Base-by-base conservation (phyloP, 2,797 vertebrate genomes). In the Masticophis lateralis region DNA sequence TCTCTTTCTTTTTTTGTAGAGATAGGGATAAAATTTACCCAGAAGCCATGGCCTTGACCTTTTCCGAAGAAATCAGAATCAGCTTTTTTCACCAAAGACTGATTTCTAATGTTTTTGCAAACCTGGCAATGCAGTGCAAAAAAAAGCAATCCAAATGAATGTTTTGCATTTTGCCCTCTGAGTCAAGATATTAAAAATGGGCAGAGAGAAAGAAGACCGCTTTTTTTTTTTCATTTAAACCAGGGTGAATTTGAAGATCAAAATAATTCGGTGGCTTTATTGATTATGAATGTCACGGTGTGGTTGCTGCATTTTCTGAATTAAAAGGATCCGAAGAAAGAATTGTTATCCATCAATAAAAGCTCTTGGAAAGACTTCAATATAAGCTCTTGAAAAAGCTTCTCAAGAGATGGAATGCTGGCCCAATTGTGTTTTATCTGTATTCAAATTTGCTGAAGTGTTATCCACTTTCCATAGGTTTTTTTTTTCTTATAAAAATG, bases 21-120 rank as follows among this genome's bases (percentile, higher is more conserved):
- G 2, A 94, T 95, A 7, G n/a, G 92, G 95, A 93, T 74, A 91
- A 4, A 55, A 91, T 95, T 95, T 93, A 61, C 94, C 91, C 43
- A 88, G 32, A 96, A 92, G 87, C 27, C 16, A 32, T 14, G 32
- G 51, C 61, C 25, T n/a, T 51, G 6, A 60, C 53, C 0, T 14
- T 51, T 92, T 89, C 69, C 43, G 51, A 66, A 87, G 22, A 32
- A 92, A 79, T 43, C 66, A 92, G 59, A 37, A 90, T 63, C 22
- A 92, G 74, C 69, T 32, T 87, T 37, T 59, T 92, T 94, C 10
- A 86, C 86, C n/a, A 86, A 74, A 27, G 92, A 7, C 2, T 53
- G 69, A 28, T 63, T 91, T 28, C 37, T 93, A 18, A 18, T 25
- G 91, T 60, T 74, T 88, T 94, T 91, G 86, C 89, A 92, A 93